Evolutionary conservation across 2,888 invertebrate species (phyloP), one percentile per base, ranked within the genome.

Genomic region (Cerceris rybyensis): DNA sequence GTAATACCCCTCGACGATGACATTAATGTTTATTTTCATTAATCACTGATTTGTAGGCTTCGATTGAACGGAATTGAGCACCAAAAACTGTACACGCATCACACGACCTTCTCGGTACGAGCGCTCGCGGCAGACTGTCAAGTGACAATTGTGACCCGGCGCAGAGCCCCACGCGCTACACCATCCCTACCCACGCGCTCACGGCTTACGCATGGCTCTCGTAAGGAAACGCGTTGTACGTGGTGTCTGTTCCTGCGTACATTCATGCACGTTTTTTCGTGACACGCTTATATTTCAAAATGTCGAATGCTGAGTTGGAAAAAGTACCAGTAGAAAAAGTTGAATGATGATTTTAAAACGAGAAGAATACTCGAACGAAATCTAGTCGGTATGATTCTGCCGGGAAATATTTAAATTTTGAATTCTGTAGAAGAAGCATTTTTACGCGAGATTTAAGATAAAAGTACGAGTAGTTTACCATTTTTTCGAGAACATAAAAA

Each of bases 101-200:
- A 46, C 65, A 76, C 84, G 73, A 84, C 14, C 75, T 66, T 70
- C 77, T 58, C 89, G 58, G 69, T 65, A 75, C 67, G 85, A 88
- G 77, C 79, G 87, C 88, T 89, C 87, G 88, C 85, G 85, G 83
- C 86, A 82, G 86, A 90, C 90, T 90, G 90, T 88, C 89, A 87
- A 88, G 86, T 89, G 89, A 89, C 88, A 87, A 79, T 75, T 85
- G 85, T 70, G 82, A 84, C 78, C 83, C 86, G 87, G 87, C 87
- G 83, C 83, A 88, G 7, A 41, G 75, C 86, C 75, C 82, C 80
- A 80, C 85, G 84, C 84, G 82, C 70, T 70, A 76, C 76, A 72
- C 58, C 73, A 73, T 76, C 82, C 69, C 65, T 75, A 70, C 78
- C 75, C 72, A 43, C 63, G 61, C 74, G 68, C 75, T 70, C 50